These are phyloP conservation scores for Argynnis bischoffii DNA, from an alignment of 2,888 invertebrate species.

Conservation along the genomic window DNA sequence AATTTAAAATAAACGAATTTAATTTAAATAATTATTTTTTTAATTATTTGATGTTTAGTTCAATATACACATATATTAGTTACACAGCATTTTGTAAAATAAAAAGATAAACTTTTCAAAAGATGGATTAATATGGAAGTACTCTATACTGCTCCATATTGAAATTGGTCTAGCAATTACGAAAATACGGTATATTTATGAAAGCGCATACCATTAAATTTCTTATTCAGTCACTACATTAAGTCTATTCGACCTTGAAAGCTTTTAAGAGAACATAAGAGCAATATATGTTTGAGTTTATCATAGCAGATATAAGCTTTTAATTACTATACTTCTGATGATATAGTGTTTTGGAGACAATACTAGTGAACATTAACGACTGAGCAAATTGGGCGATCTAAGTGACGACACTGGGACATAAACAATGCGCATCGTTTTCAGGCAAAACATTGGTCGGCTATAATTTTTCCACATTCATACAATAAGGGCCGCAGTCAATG, in stretches of 20 bases:
- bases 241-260: neutral
- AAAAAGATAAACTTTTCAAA: too few species aligned
- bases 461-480: constrained; percentile 83
- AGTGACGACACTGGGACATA: constrained; percentile 70
- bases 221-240: too few species aligned
- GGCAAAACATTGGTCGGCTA: constrained; percentile 75
- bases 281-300: neutral
- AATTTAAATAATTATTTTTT: too few species aligned
- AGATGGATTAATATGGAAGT: neutral
- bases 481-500: constrained; percentile 82
- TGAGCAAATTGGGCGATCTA: constrained; percentile 75
- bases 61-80: too few species aligned
- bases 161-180: too few species aligned
- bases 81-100: too few species aligned
- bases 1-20: too few species aligned
- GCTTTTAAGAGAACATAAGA: too few species aligned
- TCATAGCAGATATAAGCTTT: constrained; percentile 45
- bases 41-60: too few species aligned
- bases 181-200: too few species aligned
- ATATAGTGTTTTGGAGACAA: constrained; percentile 72
- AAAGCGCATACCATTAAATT: too few species aligned
- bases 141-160: neutral
- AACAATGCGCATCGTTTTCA: constrained; percentile 78
- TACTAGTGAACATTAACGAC: constrained; percentile 68
- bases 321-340: constrained; percentile 72